These are phyloP conservation scores for Procambarus virginalis DNA, from an alignment of 1,140 invertebrate genomes.

Conservation along the genomic window DNA sequence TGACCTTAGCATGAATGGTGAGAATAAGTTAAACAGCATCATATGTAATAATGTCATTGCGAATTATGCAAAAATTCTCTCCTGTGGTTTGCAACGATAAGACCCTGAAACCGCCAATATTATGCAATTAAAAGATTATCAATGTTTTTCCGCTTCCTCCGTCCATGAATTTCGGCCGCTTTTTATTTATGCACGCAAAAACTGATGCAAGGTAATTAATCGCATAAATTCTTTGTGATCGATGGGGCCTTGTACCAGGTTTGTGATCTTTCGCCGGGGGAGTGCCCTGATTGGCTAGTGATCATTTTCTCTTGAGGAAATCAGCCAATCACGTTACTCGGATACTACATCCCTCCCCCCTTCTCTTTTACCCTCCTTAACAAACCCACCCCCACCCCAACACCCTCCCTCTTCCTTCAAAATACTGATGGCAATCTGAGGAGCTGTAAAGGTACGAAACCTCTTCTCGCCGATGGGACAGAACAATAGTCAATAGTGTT, in stretches of 20 bases:
- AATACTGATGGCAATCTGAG: conserved; percentile 42
- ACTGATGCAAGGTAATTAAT: conserved; percentile 40
- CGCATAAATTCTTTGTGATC: conserved; percentile 43
- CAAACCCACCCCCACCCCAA: too few species aligned
- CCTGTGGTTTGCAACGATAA: background rate
- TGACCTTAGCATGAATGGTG: too few species aligned
- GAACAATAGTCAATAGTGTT: conserved; percentile 23
- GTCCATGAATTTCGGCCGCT: conserved; percentile 9
- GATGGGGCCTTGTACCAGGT: conserved; percentile 30
- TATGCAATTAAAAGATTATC: background rate
- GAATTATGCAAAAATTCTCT: background rate
- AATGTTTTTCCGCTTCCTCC: background rate
- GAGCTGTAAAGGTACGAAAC: conserved; percentile 19
- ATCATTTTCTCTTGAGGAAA: conserved; percentile 23
- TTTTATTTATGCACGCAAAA: conserved; percentile 40
- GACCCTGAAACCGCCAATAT: background rate
- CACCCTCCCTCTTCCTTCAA: background rate
- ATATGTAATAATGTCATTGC: background rate
- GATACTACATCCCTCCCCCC: background rate
- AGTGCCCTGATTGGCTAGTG: conserved; percentile 43
- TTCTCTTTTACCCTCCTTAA: too few species aligned
- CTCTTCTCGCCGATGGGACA: background rate
- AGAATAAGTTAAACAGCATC: too few species aligned
- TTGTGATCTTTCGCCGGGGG: conserved; percentile 21
- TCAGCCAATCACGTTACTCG: conserved; percentile 34